Evolutionary conservation across 2,113 vertebrate genomes (phyloP), one percentile per base, ranked within the genome.

Genomic region (Eidolon helvum): DNA sequence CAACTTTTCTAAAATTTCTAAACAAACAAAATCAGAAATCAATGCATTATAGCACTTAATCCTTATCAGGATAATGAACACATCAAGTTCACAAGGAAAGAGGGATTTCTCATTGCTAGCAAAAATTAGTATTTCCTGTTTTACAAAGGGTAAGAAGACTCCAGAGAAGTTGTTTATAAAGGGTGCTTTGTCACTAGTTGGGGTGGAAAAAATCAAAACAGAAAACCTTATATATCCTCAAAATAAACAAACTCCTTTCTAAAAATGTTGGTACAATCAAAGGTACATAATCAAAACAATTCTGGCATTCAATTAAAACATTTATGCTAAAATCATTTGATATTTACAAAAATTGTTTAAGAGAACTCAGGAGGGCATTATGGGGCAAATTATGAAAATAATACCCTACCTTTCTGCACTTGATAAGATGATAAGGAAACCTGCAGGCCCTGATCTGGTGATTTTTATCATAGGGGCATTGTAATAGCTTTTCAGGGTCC

Each of bases 401-500:
- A 95, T 30, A 80, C 4, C 86, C 90, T 96, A 99, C 99, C 99
- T 99, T 99, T 77, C 94, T 98, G 96, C 99, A 99, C 98, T 99
- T 99, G 11, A 99, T 98, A 8, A 99, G 97, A 96, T 99, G 99
- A 96, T 99, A 99, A 1, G 99, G 99, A 92, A 99, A 99, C 0
- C 99, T 98, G 55, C 98, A 98, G 22, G 99, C 98, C 71, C 99
- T 98, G 97, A 99, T 99, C 74, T 93, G 97, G 74, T 99, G 99
- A 63, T 98, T 98, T 45, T 99, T 99, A 45, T 99, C 99, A 96
- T 99, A 99, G 0, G 99, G 99, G 43, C 99, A 99, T 63, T 99
- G 99, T 10, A 99, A 33, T 14, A 99, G 98, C 87, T 98, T 99
- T 8, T 99, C 99, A 4, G 99, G 99, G 97, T 99, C 99, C 83